Conservation (phyloP, 2,797 vertebrate genomes). For the Falco biarmicus region DNA sequence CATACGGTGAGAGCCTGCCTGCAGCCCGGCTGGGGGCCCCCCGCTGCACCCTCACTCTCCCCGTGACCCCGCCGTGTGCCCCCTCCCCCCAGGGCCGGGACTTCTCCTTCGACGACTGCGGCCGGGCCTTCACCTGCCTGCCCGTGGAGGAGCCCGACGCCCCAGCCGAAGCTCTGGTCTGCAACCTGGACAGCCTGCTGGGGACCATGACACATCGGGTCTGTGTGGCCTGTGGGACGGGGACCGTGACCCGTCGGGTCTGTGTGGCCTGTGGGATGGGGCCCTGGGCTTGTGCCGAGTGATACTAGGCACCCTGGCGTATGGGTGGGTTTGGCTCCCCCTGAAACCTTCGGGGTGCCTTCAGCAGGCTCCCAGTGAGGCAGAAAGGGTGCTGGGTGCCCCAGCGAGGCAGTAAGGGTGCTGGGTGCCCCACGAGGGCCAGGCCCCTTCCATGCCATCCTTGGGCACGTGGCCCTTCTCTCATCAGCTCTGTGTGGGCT, state of each 20-base stretch:
- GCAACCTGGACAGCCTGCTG: constrained; percentile 90
- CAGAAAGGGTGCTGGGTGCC: too few relatives aligned
- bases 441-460: background rate
- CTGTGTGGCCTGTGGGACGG: background rate
- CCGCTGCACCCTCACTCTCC: background rate
- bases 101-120: constrained; percentile 92
- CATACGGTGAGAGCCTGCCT: constrained; percentile 84
- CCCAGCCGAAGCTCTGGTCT: constrained; percentile 83
- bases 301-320: rapidly evolving
- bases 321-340: background rate
- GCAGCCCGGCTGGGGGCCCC: background rate
- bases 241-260: too few relatives aligned
- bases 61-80: rapidly evolving
- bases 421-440: background rate
- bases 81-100: constrained; percentile 83
- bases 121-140: constrained; percentile 91
- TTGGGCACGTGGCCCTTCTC: background rate
- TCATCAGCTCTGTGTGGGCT: constrained; percentile 87
- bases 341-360: background rate
- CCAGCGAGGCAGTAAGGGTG: background rate
- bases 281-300: rapidly evolving
- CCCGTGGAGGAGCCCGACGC: constrained; percentile 73
- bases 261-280: background rate
- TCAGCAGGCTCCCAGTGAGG: background rate
- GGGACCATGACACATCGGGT: constrained; percentile 83